Evolutionary conservation across 2,113 vertebrate genomes (phyloP).

Genomic region (Amblyornis subalaris): DNA sequence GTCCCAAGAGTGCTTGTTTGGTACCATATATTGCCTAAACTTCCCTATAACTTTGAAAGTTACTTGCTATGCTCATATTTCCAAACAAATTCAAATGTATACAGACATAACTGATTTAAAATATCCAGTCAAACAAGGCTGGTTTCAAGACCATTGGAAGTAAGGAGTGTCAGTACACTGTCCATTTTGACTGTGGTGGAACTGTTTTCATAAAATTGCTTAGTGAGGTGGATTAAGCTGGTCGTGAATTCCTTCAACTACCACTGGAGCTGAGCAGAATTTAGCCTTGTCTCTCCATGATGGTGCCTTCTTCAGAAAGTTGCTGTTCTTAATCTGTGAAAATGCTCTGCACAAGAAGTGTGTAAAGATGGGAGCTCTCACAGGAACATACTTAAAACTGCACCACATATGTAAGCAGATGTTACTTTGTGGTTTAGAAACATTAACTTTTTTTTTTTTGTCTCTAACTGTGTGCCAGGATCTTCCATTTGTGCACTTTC

Average conservation of each 20-base stretch:
- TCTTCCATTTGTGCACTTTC: not conserved
- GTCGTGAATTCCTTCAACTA: not conserved
- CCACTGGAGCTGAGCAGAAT: not conserved
- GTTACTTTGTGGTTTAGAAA: constrained; percentile 25
- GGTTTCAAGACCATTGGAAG: not conserved
- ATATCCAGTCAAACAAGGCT: not conserved
- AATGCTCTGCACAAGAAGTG: not conserved
- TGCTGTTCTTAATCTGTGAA: not conserved
- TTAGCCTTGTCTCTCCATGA: not conserved
- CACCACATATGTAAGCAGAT: constrained; percentile 19
- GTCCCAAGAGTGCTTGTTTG: not conserved
- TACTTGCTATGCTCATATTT: not conserved
- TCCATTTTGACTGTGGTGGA: not conserved
- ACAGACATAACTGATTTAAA: not conserved
- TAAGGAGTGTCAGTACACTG: not conserved
- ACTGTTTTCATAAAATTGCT: not conserved
- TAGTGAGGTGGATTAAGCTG: accelerated
- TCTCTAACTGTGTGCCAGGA: not conserved
- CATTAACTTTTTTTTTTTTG: not conserved
- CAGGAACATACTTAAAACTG: not conserved
- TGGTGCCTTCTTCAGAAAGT: not conserved
- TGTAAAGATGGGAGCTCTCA: not conserved
- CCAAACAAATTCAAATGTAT: not conserved
- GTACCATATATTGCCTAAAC: not conserved
- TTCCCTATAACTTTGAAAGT: not conserved